A percentile compares a stretch with the other conserved stretches of the same genome.
Conservation (phyloP, 23 tunicate species). For the Halocynthia aurantium region DNA sequence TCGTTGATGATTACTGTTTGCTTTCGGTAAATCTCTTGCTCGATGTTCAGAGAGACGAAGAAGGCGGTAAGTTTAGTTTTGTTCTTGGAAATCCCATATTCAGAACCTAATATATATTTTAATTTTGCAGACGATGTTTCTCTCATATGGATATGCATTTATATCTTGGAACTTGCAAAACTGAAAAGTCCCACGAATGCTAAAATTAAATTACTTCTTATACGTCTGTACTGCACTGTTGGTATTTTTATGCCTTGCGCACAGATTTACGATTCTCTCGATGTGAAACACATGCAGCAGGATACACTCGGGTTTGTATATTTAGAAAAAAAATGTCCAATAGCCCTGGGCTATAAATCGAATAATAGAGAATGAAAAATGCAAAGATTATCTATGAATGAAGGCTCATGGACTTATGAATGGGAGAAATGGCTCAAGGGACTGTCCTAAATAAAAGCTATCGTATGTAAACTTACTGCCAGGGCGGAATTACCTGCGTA, state of each 20-base stretch:
- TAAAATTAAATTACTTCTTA: conserved; percentile 63
- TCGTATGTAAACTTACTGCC: too few relatives aligned
- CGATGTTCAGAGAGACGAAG: conserved; percentile 53
- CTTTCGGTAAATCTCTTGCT: conserved; percentile 33
- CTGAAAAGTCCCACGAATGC: conserved; percentile 38
- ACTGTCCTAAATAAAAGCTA: too few relatives aligned
- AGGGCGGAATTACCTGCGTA: too few relatives aligned
- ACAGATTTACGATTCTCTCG: conserved; percentile 68
- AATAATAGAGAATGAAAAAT: too few relatives aligned
- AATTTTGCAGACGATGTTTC: conserved; percentile 46
- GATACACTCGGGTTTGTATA: conserved; percentile 69
- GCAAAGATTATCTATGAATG: too few relatives aligned
- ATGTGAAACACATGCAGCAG: conserved; percentile 85
- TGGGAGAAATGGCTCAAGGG: too few relatives aligned
- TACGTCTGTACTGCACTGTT: conserved; percentile 60
- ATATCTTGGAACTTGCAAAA: conserved; percentile 43
- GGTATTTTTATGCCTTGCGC: conserved; percentile 80
- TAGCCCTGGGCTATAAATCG: too few relatives aligned
- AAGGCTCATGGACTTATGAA: too few relatives aligned
- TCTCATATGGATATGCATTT: conserved; percentile 51
- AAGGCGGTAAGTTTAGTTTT: conserved; percentile 9
- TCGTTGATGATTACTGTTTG: conserved; percentile 58
- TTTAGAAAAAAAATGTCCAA: neutral
- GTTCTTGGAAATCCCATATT: neutral
- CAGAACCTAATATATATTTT: neutral